Percentiles rank a stretch among this genome's conserved stretches.
Conservation (phyloP, 2,888 invertebrate species). For the Trachelus iudaicus region DNA sequence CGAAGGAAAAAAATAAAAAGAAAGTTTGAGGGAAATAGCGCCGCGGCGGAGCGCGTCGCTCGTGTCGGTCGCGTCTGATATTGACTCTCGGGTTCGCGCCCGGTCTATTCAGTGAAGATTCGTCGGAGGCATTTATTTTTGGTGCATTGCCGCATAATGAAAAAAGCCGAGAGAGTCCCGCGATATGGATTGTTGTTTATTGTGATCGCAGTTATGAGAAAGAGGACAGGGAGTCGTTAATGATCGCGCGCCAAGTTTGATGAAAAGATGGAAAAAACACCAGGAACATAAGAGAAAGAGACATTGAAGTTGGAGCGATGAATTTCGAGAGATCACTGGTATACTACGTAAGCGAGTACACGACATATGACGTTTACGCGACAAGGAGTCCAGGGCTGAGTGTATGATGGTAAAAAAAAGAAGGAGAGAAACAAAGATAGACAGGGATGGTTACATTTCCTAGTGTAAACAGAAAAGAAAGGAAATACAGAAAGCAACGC, state of each 20-base stretch:
- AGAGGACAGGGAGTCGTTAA: not conserved
- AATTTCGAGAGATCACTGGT: not conserved
- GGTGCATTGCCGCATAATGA: not conserved
- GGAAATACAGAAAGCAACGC: not conserved
- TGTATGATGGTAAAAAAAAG: not conserved
- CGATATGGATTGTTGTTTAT: not conserved
- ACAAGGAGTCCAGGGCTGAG: not conserved
- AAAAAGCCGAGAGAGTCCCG: not conserved
- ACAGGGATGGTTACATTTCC: not conserved
- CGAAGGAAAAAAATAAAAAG: not conserved
- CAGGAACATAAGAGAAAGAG: not conserved
- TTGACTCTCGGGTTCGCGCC: constrained; percentile 19
- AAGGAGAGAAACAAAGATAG: not conserved
- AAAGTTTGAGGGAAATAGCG: not conserved
- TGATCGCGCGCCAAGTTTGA: not conserved
- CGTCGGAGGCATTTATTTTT: not conserved
- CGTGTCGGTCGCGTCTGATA: constrained; percentile 26
- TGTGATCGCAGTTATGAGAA: not conserved
- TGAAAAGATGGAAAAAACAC: not conserved
- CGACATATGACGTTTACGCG: not conserved
- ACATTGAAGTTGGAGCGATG: not conserved
- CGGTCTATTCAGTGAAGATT: not conserved
- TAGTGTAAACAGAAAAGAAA: not conserved
- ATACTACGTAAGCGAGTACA: not conserved
- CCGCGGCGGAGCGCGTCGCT: not conserved